Evolutionary conservation across 2,113 vertebrate genomes (phyloP).

Genomic region (Percopsis transmontana): DNA sequence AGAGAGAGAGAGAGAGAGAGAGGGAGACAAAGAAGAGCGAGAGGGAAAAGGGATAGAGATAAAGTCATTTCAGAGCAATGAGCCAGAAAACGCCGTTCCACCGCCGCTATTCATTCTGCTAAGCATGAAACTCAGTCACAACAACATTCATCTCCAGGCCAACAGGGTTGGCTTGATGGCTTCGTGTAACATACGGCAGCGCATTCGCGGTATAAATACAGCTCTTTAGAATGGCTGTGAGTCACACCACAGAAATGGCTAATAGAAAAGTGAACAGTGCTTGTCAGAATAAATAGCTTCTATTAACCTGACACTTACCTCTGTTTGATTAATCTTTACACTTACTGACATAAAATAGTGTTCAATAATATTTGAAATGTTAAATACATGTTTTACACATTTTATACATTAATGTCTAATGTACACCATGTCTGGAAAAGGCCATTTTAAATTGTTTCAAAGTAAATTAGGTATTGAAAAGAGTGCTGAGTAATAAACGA

Average conservation of each 20-base stretch:
- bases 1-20: slow-evolving; percentile 24
- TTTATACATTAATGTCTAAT: too few species aligned
- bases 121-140: slow-evolving; percentile 55
- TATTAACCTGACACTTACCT: too few species aligned
- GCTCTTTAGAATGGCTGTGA: slow-evolving; percentile 21
- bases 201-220: slow-evolving; percentile 39
- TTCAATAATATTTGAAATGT: too few species aligned
- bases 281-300: too few species aligned
- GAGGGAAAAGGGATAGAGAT: slow-evolving; percentile 37
- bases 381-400: too few species aligned
- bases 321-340: too few species aligned
- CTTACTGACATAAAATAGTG: too few species aligned
- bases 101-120: slow-evolving; percentile 65
- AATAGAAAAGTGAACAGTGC: slow-evolving; percentile 14
- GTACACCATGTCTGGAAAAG: too few species aligned
- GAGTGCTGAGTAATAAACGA: too few species aligned
- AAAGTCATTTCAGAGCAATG: slow-evolving; percentile 72
- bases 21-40: slow-evolving; percentile 16
- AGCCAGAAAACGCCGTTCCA: slow-evolving; percentile 67
- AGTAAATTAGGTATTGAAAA: too few species aligned
- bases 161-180: slow-evolving; percentile 14
- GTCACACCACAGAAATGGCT: slow-evolving; percentile 21
- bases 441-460: too few species aligned
- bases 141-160: slow-evolving; percentile 46
- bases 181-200: slow-evolving; percentile 32